Evolutionary conservation across 2,888 invertebrate species (phyloP), one percentile per base, ranked within the genome.

Genomic region (Xylocampa areola): DNA sequence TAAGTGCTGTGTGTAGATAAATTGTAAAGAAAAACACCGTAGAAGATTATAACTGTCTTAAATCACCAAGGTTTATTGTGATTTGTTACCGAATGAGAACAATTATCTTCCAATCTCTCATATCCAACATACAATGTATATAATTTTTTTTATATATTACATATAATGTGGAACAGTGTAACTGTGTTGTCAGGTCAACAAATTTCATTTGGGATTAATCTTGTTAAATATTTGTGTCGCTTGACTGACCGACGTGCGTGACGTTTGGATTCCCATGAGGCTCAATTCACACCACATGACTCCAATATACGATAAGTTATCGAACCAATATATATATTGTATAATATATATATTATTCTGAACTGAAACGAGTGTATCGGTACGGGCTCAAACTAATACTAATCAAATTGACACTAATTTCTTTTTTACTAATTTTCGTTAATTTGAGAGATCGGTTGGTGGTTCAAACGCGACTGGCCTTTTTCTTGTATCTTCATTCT

Each of bases 271-370:
- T 35, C 32, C 45, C 40, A 29, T 29, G 30, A 33, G 27, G 32
- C 23, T 40, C 35, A 41, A 32, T 45, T 16, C 65, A 29, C 36
- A 58, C 35, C 29, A 30, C 16, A 27, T 7, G 25, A 11, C 30
- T 25, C 19, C 27, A 10, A 49, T 35, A 64, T 32, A 13, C 29
- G 29, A 35, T 51, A 23, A 47, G 39, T 10, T 47, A 36, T 13
- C 23, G 30, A 21, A 10, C 44, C 27, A 25, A 36, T 33, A 57
- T n/a, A n/a, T n/a, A n/a, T n/a, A n/a, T n/a, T n/a, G n/a, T n/a
- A n/a, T n/a, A n/a, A n/a, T n/a, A n/a, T n/a, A n/a, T n/a, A n/a
- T 57, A 44, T 39, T 40, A 59, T 59, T 51, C 40, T 25, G 11
- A 21, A 64, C 32, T 30, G 40, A 36, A 27, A 37, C 19, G 11